A percentile compares a stretch with the other conserved stretches of the same genome.
Conservation (phyloP, 2,113 vertebrate genomes). For the Ahaetulla prasina region DNA sequence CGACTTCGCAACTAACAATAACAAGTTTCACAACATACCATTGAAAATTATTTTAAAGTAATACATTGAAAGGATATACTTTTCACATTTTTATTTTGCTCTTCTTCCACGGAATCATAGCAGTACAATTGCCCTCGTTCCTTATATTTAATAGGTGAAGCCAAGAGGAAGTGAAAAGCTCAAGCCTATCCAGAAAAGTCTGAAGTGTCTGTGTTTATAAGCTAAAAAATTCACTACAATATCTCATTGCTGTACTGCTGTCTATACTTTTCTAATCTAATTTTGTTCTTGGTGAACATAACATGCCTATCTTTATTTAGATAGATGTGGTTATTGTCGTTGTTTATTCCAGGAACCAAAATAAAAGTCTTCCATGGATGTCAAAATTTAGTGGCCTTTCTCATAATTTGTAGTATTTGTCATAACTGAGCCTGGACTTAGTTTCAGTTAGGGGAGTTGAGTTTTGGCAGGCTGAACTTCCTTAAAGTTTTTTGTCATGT, state of each 20-base stretch:
- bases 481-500: neutral
- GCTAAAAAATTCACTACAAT: neutral
- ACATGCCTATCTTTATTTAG: slow-evolving; percentile 40
- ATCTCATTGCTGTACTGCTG: slow-evolving; percentile 16
- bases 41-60: slow-evolving; percentile 23
- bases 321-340: slow-evolving; percentile 43
- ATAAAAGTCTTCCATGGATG: slow-evolving; percentile 59
- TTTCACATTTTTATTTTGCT: neutral
- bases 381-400: slow-evolving; percentile 66
- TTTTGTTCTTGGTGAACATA: slow-evolving; percentile 31
- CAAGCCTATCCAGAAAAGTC: neutral
- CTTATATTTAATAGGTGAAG: neutral
- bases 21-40: slow-evolving; percentile 22
- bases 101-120: neutral
- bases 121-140: neutral
- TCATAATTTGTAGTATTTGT: slow-evolving; percentile 79
- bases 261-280: slow-evolving; percentile 23
- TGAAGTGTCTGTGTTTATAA: neutral
- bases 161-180: neutral
- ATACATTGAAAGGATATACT: slow-evolving; percentile 14
- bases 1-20: too few species aligned
- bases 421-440: slow-evolving; percentile 49
- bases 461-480: neutral
- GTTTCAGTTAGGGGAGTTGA: neutral
- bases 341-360: slow-evolving; percentile 31